Evolutionary conservation across 1,140 invertebrate genomes (phyloP).

Genomic region (Pseudomyrmex dendroicus): DNA sequence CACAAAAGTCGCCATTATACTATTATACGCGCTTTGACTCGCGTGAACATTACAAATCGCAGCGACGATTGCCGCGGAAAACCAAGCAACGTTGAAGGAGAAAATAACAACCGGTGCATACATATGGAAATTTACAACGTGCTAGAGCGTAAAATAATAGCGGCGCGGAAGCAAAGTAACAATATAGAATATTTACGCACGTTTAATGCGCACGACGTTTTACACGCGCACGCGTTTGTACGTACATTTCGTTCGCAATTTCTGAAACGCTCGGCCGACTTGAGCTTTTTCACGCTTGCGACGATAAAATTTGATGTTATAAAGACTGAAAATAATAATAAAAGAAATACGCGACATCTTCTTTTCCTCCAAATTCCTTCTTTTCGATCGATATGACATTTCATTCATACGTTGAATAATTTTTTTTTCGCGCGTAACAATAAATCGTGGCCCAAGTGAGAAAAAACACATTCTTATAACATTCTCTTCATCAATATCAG

Average conservation of each 20-base stretch:
- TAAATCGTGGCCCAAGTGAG: neutral
- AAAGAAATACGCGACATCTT: neutral
- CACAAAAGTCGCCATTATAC: constrained; percentile 18
- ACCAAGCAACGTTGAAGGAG: constrained; percentile 17
- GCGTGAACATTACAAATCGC: neutral
- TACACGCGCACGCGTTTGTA: constrained; percentile 4
- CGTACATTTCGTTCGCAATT: constrained; percentile 6
- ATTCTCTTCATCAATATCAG: neutral
- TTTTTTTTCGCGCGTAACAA: neutral
- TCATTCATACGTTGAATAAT: neutral
- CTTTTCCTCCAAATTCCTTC: neutral
- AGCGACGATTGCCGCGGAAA: constrained; percentile 28
- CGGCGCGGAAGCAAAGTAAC: constrained; percentile 17
- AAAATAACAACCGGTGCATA: constrained; percentile 36
- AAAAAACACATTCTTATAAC: neutral
- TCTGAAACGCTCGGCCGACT: neutral
- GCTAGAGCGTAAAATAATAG: constrained; percentile 40
- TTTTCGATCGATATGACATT: neutral
- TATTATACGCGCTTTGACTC: neutral
- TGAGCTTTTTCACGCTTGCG: neutral
- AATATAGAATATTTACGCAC: constrained; percentile 33
- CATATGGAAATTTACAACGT: constrained; percentile 50
- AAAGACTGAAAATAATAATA: neutral
- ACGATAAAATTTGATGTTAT: neutral
- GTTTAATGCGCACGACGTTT: constrained; percentile 18